phyloP scores from a whole-genome alignment of 2,797 vertebrate genomes.

The Australoheros facetus region DNA sequence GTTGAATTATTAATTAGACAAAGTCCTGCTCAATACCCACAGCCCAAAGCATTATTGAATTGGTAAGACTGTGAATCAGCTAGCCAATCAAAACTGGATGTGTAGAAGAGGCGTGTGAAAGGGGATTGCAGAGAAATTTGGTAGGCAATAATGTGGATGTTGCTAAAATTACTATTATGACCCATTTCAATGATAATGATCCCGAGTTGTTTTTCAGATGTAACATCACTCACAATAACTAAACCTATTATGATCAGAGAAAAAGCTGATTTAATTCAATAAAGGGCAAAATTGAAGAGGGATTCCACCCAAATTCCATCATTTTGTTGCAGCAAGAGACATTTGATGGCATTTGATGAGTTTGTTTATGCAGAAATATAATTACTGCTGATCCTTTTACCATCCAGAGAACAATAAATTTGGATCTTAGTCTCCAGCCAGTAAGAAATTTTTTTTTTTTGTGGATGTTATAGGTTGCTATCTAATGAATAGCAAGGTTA shows the following conservation, averaged over 20 bases:
- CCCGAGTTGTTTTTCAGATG: neutral
- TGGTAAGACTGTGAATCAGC: neutral
- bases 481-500: neutral
- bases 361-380: neutral
- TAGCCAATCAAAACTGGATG: neutral
- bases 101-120: neutral
- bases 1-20: neutral
- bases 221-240: neutral
- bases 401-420: neutral
- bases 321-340: neutral
- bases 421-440: neutral
- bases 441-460: neutral
- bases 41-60: neutral
- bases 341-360: neutral
- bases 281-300: neutral
- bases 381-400: neutral
- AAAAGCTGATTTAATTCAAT: neutral
- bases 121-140: neutral
- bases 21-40: neutral
- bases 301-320: neutral
- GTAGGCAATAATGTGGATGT: neutral
- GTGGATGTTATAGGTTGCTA: neutral
- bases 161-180: neutral
- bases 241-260: neutral
- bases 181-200: neutral